These are phyloP conservation scores for Phanerotoma sp. DNA, from an alignment of 2,888 invertebrate species.

Conservation along the genomic window DNA sequence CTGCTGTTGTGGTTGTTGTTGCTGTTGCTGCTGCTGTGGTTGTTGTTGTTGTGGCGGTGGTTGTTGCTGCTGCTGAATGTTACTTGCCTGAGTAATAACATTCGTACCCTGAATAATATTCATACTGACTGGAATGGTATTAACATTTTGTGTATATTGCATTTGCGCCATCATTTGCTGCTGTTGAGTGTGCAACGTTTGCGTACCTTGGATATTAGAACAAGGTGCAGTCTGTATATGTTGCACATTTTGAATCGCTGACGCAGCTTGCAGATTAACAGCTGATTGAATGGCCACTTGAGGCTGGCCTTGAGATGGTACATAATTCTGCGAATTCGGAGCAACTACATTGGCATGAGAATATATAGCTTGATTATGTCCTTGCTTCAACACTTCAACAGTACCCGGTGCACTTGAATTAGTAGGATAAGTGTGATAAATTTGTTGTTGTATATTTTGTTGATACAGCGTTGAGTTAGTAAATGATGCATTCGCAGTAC, in stretches of 20 bases:
- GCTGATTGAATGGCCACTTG: constrained; percentile 39
- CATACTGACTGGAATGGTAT: constrained; percentile 18
- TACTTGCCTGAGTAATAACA: constrained; percentile 12
- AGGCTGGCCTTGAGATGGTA: constrained; percentile 37
- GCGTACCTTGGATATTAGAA: constrained; percentile 22
- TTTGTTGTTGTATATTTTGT: constrained; percentile 30
- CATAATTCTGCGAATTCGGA: constrained; percentile 23
- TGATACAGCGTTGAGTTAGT: constrained; percentile 25
- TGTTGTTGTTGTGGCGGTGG: no score
- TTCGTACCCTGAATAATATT: constrained; percentile 10
- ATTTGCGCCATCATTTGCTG: constrained; percentile 27
- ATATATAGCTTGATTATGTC: constrained; percentile 27
- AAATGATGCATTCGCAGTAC: constrained; percentile 18
- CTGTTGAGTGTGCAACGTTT: constrained; percentile 24
- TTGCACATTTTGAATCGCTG: constrained; percentile 41
- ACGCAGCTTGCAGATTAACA: constrained; percentile 42
- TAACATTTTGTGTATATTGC: constrained; percentile 28
- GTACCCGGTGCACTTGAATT: constrained; percentile 11
- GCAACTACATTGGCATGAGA: constrained; percentile 1
- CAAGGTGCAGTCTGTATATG: constrained; percentile 34
- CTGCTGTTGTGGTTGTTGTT: no score
- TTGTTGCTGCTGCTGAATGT: constrained; percentile 36
- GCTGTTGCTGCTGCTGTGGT: no score
- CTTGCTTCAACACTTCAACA: constrained; percentile 18
- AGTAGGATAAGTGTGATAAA: constrained; percentile 28